Evolutionary conservation across 2,888 invertebrate genomes (phyloP), one percentile per base, ranked within the genome.

Genomic region (Conus canariensis): DNA sequence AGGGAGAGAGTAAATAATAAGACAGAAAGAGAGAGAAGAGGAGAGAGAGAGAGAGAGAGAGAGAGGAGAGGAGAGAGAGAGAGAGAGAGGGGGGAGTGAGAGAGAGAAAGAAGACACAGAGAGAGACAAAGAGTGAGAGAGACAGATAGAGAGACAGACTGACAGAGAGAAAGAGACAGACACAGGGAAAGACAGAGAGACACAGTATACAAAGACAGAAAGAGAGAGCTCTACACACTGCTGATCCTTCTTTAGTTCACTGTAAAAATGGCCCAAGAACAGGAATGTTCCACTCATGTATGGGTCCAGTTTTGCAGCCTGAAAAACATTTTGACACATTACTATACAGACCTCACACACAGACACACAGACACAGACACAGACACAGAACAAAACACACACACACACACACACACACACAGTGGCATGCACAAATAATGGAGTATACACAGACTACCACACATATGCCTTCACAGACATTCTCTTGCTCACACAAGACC

Each of bases 241-340:
- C n/a, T 97, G 95, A 95, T 98, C 98, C 88, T 98, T 97, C 88
- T 98, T 98, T 77, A 97, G 96, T 87, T 97, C 95, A 91, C 97
- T 96, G 96, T 98, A 98, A 95, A 97, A 98, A 94, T 97, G 97
- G 1, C 98, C 99, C 91, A 99, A 97, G 95, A 97, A 97, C 67
- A 98, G 96, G 95, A 98, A 98, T 93, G 98, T 97, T 88, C 97
- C 97, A 93, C 97, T 97, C 96, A 97, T 97, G 94, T 97, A 97
- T n/a, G 98, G 97, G 95, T 98, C 97, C 19, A 97, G 95, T 95
- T 98, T 97, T 19, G 96, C 96, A 88, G 97, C 96, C 96, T 96
- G 91, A 1, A 25, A 58, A 85, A 85, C 14, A 58, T 56, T 19
- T 9, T 22, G 7, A 77, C 25, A n/a, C 25, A 82, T 56, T 82